These are phyloP conservation scores for Tetheella fluctuosa DNA, from an alignment of 2,888 invertebrate species.

Conservation along the genomic window DNA sequence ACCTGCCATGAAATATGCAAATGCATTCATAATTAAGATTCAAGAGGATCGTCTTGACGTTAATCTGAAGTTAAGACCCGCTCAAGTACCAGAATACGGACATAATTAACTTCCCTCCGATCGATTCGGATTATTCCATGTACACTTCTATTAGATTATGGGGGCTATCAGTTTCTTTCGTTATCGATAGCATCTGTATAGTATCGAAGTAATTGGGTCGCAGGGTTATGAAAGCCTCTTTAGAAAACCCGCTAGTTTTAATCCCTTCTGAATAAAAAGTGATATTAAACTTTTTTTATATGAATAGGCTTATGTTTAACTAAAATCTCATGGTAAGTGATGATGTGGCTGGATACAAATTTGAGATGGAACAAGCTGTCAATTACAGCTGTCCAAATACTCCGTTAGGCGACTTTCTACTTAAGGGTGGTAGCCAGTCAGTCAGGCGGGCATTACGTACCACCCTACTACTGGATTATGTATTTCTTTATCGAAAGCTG, in stretches of 20 bases:
- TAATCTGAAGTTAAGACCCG: conserved; percentile 33
- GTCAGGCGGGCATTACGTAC: too few relatives aligned
- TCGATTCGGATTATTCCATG: conserved; percentile 21
- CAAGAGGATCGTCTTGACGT: conserved; percentile 32
- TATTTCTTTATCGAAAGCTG: too few relatives aligned
- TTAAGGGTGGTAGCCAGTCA: too few relatives aligned
- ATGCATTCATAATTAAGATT: conserved; percentile 55
- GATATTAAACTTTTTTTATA: not conserved
- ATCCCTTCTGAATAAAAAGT: not conserved
- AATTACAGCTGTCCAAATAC: not conserved
- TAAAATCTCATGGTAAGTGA: too few relatives aligned
- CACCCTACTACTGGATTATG: too few relatives aligned
- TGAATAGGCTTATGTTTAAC: too few relatives aligned
- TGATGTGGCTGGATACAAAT: too few relatives aligned
- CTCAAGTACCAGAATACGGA: conserved; percentile 36
- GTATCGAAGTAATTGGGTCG: not conserved
- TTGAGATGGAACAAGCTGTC: too few relatives aligned
- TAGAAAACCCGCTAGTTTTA: not conserved
- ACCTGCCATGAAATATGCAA: conserved; percentile 48
- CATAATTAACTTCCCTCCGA: conserved; percentile 40
- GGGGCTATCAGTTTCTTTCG: not conserved
- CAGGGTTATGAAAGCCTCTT: not conserved
- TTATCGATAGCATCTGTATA: not conserved
- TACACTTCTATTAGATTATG: conserved; percentile 11
- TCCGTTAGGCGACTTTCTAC: too few relatives aligned